A percentile compares a stretch with the other conserved stretches of the same genome.
Conservation (phyloP, 2,113 vertebrate species). For the Oenanthe oenanthe region DNA sequence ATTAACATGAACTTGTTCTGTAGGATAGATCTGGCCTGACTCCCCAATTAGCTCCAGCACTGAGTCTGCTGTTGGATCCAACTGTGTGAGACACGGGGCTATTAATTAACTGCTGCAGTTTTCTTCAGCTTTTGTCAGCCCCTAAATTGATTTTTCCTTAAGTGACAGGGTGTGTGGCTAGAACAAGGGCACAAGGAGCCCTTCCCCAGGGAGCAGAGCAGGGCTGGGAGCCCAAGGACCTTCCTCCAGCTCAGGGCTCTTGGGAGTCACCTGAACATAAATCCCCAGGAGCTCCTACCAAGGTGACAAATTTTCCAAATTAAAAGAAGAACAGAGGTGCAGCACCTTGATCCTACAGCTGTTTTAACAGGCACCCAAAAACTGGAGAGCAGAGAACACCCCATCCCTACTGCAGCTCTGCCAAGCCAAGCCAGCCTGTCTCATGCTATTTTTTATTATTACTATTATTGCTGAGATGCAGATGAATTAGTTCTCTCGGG, state of each 20-base stretch:
- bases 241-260: fast-evolving
- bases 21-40: not conserved
- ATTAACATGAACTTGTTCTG: not conserved
- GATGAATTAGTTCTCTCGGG: slow-evolving; percentile 21
- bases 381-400: not conserved
- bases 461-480: slow-evolving; percentile 23
- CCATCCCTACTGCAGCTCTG: not conserved
- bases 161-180: fast-evolving
- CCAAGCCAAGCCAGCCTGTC: not conserved
- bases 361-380: not conserved
- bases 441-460: not conserved
- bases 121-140: slow-evolving; percentile 2
- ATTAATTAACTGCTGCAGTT: slow-evolving; percentile 25
- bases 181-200: not conserved
- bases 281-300: not conserved
- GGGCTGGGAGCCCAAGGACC: fast-evolving
- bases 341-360: not conserved
- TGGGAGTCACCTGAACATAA: fast-evolving
- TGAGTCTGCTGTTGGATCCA: not conserved
- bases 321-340: fast-evolving
- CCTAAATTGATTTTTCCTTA: not conserved
- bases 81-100: not conserved
- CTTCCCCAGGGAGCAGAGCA: fast-evolving
- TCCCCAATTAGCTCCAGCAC: not conserved
- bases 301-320: not conserved